These are phyloP conservation scores for Perizoma flavofasciatum DNA, from an alignment of 2,888 invertebrate genomes.

Conservation along the genomic window DNA sequence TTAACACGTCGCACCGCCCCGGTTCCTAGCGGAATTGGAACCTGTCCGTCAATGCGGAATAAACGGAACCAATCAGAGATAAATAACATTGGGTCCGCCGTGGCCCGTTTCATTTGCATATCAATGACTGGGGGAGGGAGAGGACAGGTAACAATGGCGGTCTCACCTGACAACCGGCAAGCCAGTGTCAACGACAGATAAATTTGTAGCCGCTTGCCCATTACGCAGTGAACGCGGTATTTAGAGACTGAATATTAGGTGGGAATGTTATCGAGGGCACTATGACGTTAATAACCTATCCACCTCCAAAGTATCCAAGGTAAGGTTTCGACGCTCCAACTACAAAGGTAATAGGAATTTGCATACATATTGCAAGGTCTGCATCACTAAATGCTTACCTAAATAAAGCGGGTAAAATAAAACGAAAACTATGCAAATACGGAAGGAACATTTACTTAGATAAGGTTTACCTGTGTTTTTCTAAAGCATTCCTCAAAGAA, in stretches of 20 bases:
- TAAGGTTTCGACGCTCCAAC: conserved; percentile 15
- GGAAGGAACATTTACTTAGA: conserved; percentile 24
- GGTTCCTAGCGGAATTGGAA: conserved; percentile 70
- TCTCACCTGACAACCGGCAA: conserved; percentile 62
- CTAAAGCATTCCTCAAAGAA: conserved; percentile 35
- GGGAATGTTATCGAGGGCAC: conserved; percentile 28
- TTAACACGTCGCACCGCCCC: conserved; percentile 50
- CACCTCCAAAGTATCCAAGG: conserved; percentile 15
- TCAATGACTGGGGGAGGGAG: conserved; percentile 61
- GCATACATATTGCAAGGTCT: conserved; percentile 25
- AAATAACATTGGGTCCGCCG: conserved; percentile 77
- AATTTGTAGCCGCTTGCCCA: conserved; percentile 33
- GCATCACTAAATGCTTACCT: conserved; percentile 9
- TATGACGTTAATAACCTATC: conserved; percentile 16
- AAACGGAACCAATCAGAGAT: conserved; percentile 81
- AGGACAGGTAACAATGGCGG: conserved; percentile 60
- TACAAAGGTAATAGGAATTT: conserved; percentile 21
- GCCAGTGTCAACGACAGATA: conserved; percentile 41
- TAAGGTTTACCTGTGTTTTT: conserved; percentile 38
- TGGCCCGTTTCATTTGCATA: conserved; percentile 79
- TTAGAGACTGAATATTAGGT: conserved; percentile 38
- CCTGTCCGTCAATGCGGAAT: conserved; percentile 78
- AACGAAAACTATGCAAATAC: conserved; percentile 32
- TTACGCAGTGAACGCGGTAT: conserved; percentile 37
- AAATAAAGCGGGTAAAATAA: conserved; percentile 25